A percentile compares a stretch with the other conserved stretches of the same genome.
Conservation (phyloP, 2,113 vertebrate species). For the Cavia aperea region DNA sequence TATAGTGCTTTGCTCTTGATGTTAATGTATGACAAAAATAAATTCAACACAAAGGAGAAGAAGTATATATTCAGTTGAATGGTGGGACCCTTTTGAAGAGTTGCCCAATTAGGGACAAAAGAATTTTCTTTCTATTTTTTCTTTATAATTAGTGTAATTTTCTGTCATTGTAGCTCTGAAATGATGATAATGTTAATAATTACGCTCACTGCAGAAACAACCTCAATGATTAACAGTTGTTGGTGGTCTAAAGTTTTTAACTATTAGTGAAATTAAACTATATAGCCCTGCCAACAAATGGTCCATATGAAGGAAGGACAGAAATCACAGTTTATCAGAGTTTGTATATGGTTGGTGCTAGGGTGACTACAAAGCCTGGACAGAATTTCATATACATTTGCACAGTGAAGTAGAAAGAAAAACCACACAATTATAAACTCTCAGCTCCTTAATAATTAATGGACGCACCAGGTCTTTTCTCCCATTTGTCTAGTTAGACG, state of each 20-base stretch:
- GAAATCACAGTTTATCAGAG: background rate
- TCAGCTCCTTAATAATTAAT: background rate
- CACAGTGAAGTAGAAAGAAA: conserved; percentile 10
- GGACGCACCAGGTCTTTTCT: background rate
- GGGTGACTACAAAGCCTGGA: background rate
- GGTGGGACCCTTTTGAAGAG: background rate
- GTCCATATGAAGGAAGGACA: background rate
- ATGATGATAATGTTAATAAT: conserved; percentile 11
- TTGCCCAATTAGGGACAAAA: background rate
- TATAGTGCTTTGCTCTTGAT: background rate
- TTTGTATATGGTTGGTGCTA: background rate
- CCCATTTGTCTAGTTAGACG: background rate
- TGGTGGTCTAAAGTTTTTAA: background rate
- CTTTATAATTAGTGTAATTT: conserved; percentile 26
- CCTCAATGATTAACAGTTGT: background rate
- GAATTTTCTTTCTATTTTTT: background rate
- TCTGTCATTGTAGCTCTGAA: background rate
- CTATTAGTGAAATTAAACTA: background rate
- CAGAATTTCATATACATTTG: background rate
- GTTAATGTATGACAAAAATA: background rate
- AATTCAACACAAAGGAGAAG: background rate
- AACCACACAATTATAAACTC: background rate
- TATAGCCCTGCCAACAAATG: background rate
- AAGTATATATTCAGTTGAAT: background rate
- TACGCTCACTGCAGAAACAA: background rate